Base-by-base conservation (phyloP, 2,113 vertebrate genomes). In the Misgurnus mizolepis region DNA sequence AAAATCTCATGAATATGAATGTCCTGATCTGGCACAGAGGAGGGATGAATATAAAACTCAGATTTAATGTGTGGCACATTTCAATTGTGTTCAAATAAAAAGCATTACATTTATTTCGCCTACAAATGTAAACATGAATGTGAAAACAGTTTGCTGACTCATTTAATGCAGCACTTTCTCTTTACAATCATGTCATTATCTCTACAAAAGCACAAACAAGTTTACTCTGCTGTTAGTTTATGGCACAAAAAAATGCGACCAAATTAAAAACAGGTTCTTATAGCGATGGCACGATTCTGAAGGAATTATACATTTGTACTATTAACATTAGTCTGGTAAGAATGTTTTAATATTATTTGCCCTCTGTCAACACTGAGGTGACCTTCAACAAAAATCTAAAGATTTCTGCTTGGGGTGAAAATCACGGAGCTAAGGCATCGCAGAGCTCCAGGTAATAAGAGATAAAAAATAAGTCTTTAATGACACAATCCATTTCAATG, bases 1-100 rank as follows among this genome's bases (percentile, higher is more conserved):
- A 74, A 39, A 65, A 5, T 55, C 50, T 55, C 70, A 80, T 74
- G 50, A 80, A 80, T 80, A 80, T 80, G 73, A 56, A 80, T 56
- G 41, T n/a, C 1, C 18, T 65, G 50, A 18, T 45, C 61, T 39
- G 70, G 79, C 70, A 55, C 34, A 5, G 18, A 64, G 8, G 12
- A 66, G 47, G 2, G 39, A 15, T 65, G 62, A 40, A 58, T 47
- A 49, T 47, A 43, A 56, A 73, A 17, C 71, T 73, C 61, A 0
- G 2, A 80, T 71, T 9, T 7, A 53, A 9, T 60, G 66, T 40
- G n/a, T 22, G 45, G 18, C 58, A 67, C 53, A 72, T 22, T 49
- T 10, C 34, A 18, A 14, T 70, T 55, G 69, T 64, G 41, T 34
- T 39, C 10, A 73, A 80, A 50, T 41, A 58, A 80, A 53, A 70